Evolutionary conservation across 2,113 vertebrate genomes (phyloP).

Genomic region (Plectropomus leopardus): DNA sequence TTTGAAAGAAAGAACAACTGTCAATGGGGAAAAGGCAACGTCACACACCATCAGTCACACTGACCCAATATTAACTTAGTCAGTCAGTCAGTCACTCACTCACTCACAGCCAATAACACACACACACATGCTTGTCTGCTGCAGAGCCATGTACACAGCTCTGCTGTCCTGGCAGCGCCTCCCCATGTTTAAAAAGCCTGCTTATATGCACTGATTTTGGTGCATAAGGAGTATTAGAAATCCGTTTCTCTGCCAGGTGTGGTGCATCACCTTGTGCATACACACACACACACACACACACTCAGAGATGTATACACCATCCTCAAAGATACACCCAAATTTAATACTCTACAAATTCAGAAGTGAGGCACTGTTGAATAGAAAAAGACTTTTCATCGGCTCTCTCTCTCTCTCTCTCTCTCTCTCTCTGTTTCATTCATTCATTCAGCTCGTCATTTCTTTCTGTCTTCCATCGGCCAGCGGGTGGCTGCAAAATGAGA

Average conservation of each 20-base stretch:
- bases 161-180: no score
- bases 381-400: slow-evolving; percentile 49
- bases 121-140: no score
- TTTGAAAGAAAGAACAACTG: no score
- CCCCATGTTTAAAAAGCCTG: no score
- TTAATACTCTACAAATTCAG: slow-evolving; percentile 32
- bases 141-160: no score
- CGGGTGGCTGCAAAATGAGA: slow-evolving; percentile 72
- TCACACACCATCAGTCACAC: no score
- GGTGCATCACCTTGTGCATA: background rate
- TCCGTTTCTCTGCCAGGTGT: background rate
- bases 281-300: slow-evolving; percentile 11
- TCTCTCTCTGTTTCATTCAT: slow-evolving; percentile 62
- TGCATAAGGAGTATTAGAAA: no score
- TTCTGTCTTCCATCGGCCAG: slow-evolving; percentile 61
- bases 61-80: no score
- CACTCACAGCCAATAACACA: no score
- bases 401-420: slow-evolving; percentile 45
- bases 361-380: slow-evolving; percentile 35
- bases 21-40: no score
- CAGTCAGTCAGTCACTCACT: no score
- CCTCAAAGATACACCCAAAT: background rate
- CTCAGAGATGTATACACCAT: background rate
- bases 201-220: no score
- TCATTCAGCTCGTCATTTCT: slow-evolving; percentile 66